These are phyloP conservation scores for Eupithecia insigniata DNA, from an alignment of 2,888 invertebrate genomes.

Conservation along the genomic window DNA sequence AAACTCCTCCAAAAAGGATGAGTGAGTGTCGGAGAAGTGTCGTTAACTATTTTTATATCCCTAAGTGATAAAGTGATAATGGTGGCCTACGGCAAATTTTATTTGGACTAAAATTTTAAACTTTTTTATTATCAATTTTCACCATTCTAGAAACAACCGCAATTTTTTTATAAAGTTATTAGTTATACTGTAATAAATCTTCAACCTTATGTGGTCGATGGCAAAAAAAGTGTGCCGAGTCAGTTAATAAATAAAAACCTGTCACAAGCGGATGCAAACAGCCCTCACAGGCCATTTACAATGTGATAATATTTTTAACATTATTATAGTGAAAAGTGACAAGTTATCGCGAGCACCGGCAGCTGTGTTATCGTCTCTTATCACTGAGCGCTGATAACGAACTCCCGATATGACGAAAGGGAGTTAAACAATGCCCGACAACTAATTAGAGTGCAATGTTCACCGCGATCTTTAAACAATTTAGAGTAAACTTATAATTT, in stretches of 20 bases:
- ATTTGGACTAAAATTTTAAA: too few relatives aligned
- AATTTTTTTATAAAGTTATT: too few relatives aligned
- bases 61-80: too few relatives aligned
- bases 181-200: too few relatives aligned
- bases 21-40: too few relatives aligned
- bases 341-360: constrained; percentile 72
- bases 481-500: neutral
- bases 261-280: constrained; percentile 13
- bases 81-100: too few relatives aligned
- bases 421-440: constrained; percentile 47
- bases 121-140: too few relatives aligned
- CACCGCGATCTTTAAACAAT: constrained; percentile 19
- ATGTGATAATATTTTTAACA: constrained; percentile 47
- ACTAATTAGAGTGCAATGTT: constrained; percentile 28
- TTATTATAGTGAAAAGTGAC: constrained; percentile 61
- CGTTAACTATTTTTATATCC: too few relatives aligned
- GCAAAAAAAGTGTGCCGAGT: too few relatives aligned
- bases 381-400: constrained; percentile 65
- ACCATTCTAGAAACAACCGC: too few relatives aligned
- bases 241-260: constrained; percentile 7
- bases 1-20: too few relatives aligned
- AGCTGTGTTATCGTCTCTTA: constrained; percentile 71
- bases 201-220: too few relatives aligned
- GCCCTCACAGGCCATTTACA: constrained; percentile 25
- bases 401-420: constrained; percentile 58